Conservation (phyloP, 2,888 invertebrate genomes). For the Invenusta paracnida region DNA sequence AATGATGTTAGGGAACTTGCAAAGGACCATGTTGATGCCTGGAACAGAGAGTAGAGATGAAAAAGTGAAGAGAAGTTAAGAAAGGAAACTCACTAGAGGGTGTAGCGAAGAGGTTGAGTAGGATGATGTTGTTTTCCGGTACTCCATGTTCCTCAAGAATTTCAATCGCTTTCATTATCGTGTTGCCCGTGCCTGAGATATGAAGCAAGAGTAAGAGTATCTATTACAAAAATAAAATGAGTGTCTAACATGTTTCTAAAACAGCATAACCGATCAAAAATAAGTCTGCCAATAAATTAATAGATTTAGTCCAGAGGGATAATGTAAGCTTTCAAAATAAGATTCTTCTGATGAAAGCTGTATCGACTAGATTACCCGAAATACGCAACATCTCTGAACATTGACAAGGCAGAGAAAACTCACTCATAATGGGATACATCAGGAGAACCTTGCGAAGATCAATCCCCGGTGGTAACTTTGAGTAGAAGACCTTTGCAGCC, state of each 20-base stretch:
- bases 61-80: no score
- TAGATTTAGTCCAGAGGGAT: no score
- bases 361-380: no score
- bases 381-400: no score
- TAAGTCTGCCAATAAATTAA: no score
- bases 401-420: no score
- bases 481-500: slow-evolving; percentile 88
- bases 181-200: slow-evolving; percentile 78
- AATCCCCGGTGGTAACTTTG: slow-evolving; percentile 93
- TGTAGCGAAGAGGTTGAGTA: slow-evolving; percentile 95
- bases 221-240: no score
- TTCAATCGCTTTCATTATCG: slow-evolving; percentile 85
- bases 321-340: no score
- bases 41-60: slow-evolving; percentile 47
- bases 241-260: no score
- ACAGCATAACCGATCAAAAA: no score
- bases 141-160: slow-evolving; percentile 89
- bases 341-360: no score
- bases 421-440: slow-evolving; percentile 97
- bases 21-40: slow-evolving; percentile 57
- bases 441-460: slow-evolving; percentile 78
- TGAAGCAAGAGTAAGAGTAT: background rate
- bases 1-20: slow-evolving; percentile 67
- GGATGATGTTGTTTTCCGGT: slow-evolving; percentile 83
- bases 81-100: slow-evolving; percentile 68